Evolutionary conservation across 1,140 invertebrate species (phyloP).

Genomic region (Drosophila sproati): DNA sequence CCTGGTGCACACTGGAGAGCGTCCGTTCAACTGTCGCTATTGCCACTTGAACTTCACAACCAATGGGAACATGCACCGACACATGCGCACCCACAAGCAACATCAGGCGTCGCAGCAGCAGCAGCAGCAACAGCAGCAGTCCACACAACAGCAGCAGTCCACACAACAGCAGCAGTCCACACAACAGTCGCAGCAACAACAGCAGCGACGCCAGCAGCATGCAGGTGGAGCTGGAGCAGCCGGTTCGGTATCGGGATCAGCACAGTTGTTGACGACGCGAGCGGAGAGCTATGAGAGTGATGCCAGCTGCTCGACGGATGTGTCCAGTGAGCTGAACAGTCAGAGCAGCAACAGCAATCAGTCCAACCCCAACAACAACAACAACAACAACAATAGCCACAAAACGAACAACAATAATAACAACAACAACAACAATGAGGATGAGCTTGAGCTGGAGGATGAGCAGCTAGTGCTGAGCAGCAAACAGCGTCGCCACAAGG

Average conservation of each 20-base stretch:
- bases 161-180: constrained; percentile 10
- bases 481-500: constrained; percentile 64
- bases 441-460: constrained; percentile 3
- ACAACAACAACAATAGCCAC: constrained; percentile 65
- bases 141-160: constrained; percentile 75
- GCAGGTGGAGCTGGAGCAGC: neutral
- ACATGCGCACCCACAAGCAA: constrained; percentile 90
- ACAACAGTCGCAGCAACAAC: constrained; percentile 25
- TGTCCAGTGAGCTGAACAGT: constrained; percentile 63
- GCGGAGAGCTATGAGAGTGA: constrained; percentile 83
- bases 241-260: constrained; percentile 8
- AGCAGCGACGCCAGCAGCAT: constrained; percentile 32
- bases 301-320: constrained; percentile 81
- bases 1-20: constrained; percentile 90
- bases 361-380: constrained; percentile 51
- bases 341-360: constrained; percentile 38
- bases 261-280: constrained; percentile 33
- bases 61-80: constrained; percentile 95
- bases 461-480: constrained; percentile 6
- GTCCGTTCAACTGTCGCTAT: constrained; percentile 91
- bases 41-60: constrained; percentile 94
- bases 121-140: constrained; percentile 40
- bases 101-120: constrained; percentile 78
- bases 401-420: constrained; percentile 64
- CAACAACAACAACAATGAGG: constrained; percentile 64